Conservation (phyloP, 2,888 invertebrate genomes). For the Tenodera sinensis region DNA sequence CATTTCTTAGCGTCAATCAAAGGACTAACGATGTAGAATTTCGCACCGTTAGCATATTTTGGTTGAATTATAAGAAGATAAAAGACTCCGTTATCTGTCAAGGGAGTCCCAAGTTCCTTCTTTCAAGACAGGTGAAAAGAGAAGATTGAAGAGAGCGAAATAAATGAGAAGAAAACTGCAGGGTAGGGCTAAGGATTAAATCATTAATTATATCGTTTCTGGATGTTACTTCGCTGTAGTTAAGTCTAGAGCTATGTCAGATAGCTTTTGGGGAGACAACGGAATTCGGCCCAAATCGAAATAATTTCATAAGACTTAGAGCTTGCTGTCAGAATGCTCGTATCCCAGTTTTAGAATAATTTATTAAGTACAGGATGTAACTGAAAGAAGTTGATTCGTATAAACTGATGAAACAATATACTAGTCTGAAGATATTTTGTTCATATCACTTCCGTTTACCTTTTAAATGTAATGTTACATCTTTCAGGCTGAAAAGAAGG, state of each 20-base stretch:
- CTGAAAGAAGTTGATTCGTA: no score
- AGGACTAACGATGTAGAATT: not conserved
- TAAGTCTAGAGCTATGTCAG: not conserved
- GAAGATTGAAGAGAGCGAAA: not conserved
- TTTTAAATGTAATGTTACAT: no score
- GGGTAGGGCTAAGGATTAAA: not conserved
- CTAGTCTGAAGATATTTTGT: no score
- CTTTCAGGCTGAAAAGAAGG: no score
- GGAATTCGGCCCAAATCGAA: not conserved
- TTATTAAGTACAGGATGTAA: no score
- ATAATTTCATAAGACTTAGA: no score
- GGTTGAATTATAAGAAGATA: not conserved
- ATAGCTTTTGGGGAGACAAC: not conserved
- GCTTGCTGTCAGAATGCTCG: no score
- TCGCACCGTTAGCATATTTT: not conserved
- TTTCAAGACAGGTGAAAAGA: not conserved
- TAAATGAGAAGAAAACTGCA: not conserved
- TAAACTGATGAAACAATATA: no score
- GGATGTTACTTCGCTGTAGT: not conserved
- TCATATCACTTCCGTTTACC: no score
- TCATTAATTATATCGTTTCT: not conserved
- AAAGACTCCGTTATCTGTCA: not conserved
- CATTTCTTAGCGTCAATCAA: not conserved
- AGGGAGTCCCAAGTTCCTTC: not conserved
- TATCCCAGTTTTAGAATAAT: no score